These are phyloP conservation scores for Acronicta leporina DNA, from an alignment of 2,888 invertebrate genomes.

Conservation along the genomic window DNA sequence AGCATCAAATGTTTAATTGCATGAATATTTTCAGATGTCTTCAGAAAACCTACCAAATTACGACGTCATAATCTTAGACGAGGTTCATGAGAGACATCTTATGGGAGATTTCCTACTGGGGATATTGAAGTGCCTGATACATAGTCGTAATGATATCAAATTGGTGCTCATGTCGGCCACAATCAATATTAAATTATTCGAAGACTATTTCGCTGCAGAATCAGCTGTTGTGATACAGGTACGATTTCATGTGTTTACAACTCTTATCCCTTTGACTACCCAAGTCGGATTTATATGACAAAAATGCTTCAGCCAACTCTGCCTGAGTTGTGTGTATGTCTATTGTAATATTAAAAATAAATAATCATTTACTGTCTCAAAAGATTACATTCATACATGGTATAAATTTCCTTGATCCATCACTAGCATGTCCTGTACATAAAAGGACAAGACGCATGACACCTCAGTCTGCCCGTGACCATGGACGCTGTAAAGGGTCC, in stretches of 20 bases:
- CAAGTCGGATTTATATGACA: too few species aligned
- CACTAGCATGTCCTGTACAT: too few species aligned
- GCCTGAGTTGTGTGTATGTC: too few species aligned
- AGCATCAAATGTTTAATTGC: not conserved
- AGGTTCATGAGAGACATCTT: conserved; percentile 98
- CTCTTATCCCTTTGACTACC: too few species aligned
- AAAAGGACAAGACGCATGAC: too few species aligned
- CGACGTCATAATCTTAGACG: conserved; percentile 98
- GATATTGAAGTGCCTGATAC: conserved; percentile 96
- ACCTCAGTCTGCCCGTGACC: too few species aligned
- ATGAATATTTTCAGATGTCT: conserved; percentile 90
- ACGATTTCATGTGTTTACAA: conserved; percentile 31
- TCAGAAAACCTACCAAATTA: conserved; percentile 95
- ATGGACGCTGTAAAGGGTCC: too few species aligned
- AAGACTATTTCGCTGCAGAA: conserved; percentile 95
- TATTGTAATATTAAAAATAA: too few species aligned
- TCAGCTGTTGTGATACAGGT: conserved; percentile 95
- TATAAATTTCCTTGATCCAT: too few species aligned
- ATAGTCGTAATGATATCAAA: conserved; percentile 94
- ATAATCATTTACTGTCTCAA: too few species aligned
- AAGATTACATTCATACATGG: too few species aligned
- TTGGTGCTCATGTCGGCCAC: conserved; percentile 99
- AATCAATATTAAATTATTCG: conserved; percentile 98
- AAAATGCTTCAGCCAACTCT: too few species aligned
- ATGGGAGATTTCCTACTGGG: conserved; percentile 98